Percentiles rank a stretch among this genome's conserved stretches.
These are phyloP conservation scores for Eilema griseolum DNA, from an alignment of 2,888 invertebrate genomes.

Conservation along the genomic window DNA sequence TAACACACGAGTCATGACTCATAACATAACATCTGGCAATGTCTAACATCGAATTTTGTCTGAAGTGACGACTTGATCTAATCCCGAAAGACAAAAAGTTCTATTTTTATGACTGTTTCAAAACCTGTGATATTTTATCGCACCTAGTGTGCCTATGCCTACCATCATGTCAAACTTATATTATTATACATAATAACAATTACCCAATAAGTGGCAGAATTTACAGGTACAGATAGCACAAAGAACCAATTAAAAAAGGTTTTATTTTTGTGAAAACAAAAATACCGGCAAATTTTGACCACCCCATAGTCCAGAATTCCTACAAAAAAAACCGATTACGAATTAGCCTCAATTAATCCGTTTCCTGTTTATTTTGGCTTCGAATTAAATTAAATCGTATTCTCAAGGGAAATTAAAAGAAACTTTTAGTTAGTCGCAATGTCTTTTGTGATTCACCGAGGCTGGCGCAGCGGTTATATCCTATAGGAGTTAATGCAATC, in stretches of 20 bases:
- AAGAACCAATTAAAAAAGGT: too few relatives aligned
- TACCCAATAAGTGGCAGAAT: too few relatives aligned
- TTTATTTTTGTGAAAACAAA: too few relatives aligned
- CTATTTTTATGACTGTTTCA: background rate
- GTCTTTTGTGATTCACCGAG: conserved; percentile 48
- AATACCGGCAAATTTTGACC: too few relatives aligned
- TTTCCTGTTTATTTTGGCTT: conserved; percentile 46
- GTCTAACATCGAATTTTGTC: background rate
- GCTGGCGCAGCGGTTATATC: conserved; percentile 50
- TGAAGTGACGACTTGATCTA: background rate
- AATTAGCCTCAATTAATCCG: background rate
- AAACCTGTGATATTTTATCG: background rate
- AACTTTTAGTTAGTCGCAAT: conserved; percentile 52
- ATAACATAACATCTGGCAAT: background rate
- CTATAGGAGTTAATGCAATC: conserved; percentile 71
- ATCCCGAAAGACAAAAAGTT: background rate
- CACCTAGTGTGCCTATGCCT: too few relatives aligned
- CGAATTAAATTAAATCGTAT: conserved; percentile 46
- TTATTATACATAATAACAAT: too few relatives aligned
- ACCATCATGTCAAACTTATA: too few relatives aligned
- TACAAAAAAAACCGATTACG: background rate
- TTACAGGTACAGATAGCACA: too few relatives aligned
- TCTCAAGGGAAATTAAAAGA: conserved; percentile 34
- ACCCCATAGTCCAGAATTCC: too few relatives aligned
- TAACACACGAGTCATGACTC: background rate